A percentile compares a stretch with the other conserved stretches of the same genome.
These are phyloP conservation scores for Ligdia adustata DNA, from an alignment of 2,888 invertebrate genomes.

Conservation along the genomic window DNA sequence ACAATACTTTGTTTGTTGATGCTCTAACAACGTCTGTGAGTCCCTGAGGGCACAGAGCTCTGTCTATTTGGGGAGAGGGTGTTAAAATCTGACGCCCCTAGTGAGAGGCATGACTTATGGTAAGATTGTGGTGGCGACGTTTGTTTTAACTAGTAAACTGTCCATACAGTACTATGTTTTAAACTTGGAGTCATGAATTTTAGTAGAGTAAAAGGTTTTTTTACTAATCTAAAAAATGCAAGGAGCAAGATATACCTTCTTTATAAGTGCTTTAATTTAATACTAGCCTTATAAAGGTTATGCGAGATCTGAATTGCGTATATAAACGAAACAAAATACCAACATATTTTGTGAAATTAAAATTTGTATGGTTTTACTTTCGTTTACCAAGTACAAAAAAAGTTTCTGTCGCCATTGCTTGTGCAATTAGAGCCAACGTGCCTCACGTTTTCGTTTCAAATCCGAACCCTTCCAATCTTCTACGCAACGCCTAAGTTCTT, in stretches of 20 bases:
- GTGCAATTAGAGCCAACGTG: not conserved
- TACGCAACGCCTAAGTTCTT: slow-evolving; percentile 12
- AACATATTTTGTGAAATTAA: no score
- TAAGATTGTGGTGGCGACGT: slow-evolving; percentile 31
- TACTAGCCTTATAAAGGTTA: no score
- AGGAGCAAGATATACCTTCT: no score
- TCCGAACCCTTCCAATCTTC: slow-evolving; percentile 19
- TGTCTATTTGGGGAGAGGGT: slow-evolving; percentile 23
- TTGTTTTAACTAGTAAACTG: slow-evolving; percentile 28
- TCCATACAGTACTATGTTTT: no score
- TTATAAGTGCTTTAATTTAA: no score
- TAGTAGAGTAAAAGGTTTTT: no score
- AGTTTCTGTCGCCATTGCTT: not conserved
- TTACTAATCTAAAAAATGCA: no score
- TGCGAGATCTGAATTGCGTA: no score
- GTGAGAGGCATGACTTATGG: slow-evolving; percentile 32
- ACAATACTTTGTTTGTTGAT: slow-evolving; percentile 13
- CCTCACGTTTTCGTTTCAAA: slow-evolving; percentile 12
- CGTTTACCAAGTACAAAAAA: no score
- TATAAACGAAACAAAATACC: no score
- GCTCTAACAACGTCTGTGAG: not conserved
- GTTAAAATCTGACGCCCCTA: slow-evolving; percentile 27
- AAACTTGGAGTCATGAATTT: no score
- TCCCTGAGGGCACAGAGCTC: slow-evolving; percentile 12
- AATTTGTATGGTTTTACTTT: no score